Conservation (phyloP, 2,888 invertebrate genomes). For the Charanyca ferruginea region DNA sequence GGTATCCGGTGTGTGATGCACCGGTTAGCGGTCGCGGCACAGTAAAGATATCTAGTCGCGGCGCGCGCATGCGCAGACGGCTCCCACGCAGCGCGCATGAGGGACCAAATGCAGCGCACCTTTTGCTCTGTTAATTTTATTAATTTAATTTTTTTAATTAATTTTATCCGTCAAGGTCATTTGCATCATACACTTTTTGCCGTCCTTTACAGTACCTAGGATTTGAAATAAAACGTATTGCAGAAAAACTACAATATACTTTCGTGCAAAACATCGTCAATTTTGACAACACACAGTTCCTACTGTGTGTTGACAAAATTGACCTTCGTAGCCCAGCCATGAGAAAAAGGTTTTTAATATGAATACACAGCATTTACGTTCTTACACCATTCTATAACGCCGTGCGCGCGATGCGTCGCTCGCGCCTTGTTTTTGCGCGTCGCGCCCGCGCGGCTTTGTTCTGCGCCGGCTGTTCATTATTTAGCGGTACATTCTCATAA, state of each 20-base stretch:
- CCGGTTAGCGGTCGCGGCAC: neutral
- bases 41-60: no score
- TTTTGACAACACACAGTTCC: neutral
- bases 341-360: neutral
- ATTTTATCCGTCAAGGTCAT: constrained; percentile 18
- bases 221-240: neutral
- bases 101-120: constrained; percentile 54
- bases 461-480: constrained; percentile 58
- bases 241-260: neutral
- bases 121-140: constrained; percentile 42
- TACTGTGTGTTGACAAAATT: no score
- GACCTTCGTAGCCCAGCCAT: neutral
- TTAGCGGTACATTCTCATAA: constrained; percentile 66
- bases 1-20: neutral
- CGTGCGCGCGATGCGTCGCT: neutral
- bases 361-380: neutral
- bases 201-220: no score
- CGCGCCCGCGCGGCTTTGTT: constrained; percentile 36
- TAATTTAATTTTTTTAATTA: constrained; percentile 25
- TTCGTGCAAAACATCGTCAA: neutral
- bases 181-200: neutral
- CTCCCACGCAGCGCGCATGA: constrained; percentile 68
- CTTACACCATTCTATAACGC: neutral
- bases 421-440: constrained; percentile 11
- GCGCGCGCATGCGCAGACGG: constrained; percentile 49